These are phyloP conservation scores for Zaprionus lineosus DNA, from an alignment of 2,888 invertebrate species.

Conservation along the genomic window DNA sequence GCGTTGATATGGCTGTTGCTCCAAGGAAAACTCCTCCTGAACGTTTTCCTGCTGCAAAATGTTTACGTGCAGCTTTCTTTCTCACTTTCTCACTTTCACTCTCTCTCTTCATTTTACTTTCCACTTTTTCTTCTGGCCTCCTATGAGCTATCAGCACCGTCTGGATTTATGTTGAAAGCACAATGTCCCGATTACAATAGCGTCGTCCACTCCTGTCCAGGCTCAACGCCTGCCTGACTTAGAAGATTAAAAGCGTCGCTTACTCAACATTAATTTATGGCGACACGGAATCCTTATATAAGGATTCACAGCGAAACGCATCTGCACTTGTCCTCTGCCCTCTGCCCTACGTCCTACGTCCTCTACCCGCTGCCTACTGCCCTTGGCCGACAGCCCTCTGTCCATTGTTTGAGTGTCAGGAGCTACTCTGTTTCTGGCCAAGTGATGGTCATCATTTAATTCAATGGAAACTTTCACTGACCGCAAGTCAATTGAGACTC, in stretches of 20 bases:
- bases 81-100: too few relatives aligned
- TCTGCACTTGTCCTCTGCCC: too few relatives aligned
- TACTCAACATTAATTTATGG: conserved; percentile 66
- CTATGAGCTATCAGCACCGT: conserved; percentile 63
- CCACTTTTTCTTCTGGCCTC: conserved; percentile 9
- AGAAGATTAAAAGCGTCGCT: conserved; percentile 63
- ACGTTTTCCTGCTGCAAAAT: conserved; percentile 33
- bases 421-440: conserved; percentile 15
- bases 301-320: conserved; percentile 9
- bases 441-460: conserved; percentile 54
- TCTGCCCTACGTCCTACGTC: too few relatives aligned
- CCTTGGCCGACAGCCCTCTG: too few relatives aligned
- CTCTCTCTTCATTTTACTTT: too few relatives aligned
- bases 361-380: too few relatives aligned
- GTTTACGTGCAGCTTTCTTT: conserved; percentile 19
- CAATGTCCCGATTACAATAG: conserved; percentile 53
- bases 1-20: conserved; percentile 43
- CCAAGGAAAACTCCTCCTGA: conserved; percentile 1
- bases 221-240: conserved; percentile 18
- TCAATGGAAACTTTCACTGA: conserved; percentile 53
- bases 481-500: conserved; percentile 21
- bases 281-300: conserved; percentile 18
- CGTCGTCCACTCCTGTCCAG: conserved; percentile 11
- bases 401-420: conserved; percentile 9
- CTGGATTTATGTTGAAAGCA: conserved; percentile 60